Conservation (phyloP, 2,113 vertebrate genomes). For the Festucalex cinctus region DNA sequence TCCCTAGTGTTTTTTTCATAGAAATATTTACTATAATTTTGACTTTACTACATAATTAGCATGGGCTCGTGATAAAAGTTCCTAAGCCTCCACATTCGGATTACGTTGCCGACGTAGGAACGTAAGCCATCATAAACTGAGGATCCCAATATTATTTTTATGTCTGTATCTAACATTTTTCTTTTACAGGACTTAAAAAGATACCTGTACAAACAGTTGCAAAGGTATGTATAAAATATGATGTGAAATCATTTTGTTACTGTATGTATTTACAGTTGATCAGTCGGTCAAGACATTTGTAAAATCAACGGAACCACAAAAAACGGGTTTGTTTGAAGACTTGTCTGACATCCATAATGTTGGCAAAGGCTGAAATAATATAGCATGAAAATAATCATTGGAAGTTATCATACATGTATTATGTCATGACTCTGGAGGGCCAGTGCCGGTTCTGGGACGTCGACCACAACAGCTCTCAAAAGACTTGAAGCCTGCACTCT, state of each 20-base stretch:
- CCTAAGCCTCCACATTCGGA: not conserved
- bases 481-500: too few relatives aligned
- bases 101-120: not conserved
- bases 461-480: too few relatives aligned
- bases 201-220: conserved; percentile 92
- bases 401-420: too few relatives aligned
- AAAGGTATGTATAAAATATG: conserved; percentile 76
- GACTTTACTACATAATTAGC: not conserved
- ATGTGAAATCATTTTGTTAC: not conserved
- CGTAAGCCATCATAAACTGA: too few relatives aligned
- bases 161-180: not conserved
- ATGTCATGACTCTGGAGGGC: too few relatives aligned
- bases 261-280: not conserved
- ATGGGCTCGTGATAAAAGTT: not conserved
- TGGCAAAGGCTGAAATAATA: too few relatives aligned
- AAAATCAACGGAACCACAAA: not conserved
- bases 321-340: not conserved
- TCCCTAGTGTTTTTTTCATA: too few relatives aligned
- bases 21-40: too few relatives aligned
- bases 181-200: conserved; percentile 85
- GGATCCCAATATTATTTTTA: too few relatives aligned
- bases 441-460: too few relatives aligned
- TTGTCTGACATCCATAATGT: too few relatives aligned
- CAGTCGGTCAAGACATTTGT: not conserved
- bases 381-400: too few relatives aligned